Evolutionary conservation across 2,113 vertebrate species (phyloP).

Genomic region (Columba janthina): DNA sequence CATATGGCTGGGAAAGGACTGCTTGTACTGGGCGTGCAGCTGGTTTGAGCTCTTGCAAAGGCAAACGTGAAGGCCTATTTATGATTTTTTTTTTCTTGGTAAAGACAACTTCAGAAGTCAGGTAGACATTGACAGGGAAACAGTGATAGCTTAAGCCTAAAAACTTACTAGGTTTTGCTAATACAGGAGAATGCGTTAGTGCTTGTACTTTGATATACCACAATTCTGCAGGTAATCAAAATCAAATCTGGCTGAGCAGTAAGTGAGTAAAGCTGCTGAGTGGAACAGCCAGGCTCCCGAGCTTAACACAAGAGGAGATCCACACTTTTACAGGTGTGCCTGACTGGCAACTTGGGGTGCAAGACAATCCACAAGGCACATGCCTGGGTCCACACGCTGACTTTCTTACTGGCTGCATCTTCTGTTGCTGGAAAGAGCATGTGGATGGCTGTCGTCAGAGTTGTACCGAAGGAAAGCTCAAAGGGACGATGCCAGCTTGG

Average conservation of each 20-base stretch:
- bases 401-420: not conserved
- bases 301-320: not conserved
- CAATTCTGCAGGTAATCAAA: not conserved
- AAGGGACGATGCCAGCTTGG: not conserved
- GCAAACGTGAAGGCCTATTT: not conserved
- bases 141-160: not conserved
- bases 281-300: not conserved
- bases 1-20: rapidly evolving
- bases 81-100: not conserved
- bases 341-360: not conserved
- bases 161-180: not conserved
- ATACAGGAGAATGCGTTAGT: rapidly evolving
- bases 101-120: not conserved
- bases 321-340: not conserved
- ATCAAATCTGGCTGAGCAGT: not conserved
- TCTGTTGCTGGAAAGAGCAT: not conserved
- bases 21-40: not conserved
- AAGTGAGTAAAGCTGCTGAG: not conserved
- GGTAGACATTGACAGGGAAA: not conserved
- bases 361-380: not conserved
- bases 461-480: not conserved
- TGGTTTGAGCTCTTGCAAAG: not conserved
- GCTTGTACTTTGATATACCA: rapidly evolving
- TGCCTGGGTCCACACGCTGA: not conserved
- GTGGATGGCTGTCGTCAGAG: not conserved